phyloP scores from a whole-genome alignment of 2,888 invertebrate species.

The Liposcelis brunnea region DNA sequence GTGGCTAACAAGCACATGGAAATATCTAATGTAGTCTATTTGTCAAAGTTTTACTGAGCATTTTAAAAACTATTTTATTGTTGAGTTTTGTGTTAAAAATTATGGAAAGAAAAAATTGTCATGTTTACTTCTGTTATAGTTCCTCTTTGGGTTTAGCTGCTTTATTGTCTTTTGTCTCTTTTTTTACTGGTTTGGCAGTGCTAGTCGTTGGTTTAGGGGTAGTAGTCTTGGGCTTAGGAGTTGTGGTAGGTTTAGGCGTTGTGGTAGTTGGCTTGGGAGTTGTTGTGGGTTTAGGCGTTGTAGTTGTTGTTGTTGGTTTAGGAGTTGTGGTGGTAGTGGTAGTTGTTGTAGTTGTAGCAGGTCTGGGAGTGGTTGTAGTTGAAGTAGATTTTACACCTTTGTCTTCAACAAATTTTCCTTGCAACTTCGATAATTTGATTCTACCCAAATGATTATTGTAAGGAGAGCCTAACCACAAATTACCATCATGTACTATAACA shows the following conservation, averaged over 20 bases:
- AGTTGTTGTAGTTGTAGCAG: conserved; percentile 13
- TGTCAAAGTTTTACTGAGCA: no score
- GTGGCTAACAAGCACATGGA: no score
- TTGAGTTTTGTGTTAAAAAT: no score
- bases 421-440: conserved; percentile 36
- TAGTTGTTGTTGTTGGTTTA: conserved; percentile 16
- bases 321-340: conserved; percentile 14
- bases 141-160: no score
- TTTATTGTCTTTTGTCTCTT: no score
- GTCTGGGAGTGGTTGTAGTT: conserved; percentile 2
- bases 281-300: conserved; percentile 15
- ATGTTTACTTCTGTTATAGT: no score
- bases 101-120: no score
- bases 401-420: conserved; percentile 15
- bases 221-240: conserved; percentile 15
- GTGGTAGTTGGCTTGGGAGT: conserved; percentile 15
- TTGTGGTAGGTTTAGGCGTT: conserved; percentile 15
- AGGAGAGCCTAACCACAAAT: conserved; percentile 50
- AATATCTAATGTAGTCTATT: no score
- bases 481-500: conserved; percentile 43
- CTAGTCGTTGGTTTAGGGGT: conserved; percentile 15
- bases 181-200: conserved; percentile 9
- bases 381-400: neutral
- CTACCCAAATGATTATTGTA: conserved; percentile 45
- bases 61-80: no score